Evolutionary conservation across 2,888 invertebrate genomes (phyloP).

Genomic region (Sphecodes monilicornis): DNA sequence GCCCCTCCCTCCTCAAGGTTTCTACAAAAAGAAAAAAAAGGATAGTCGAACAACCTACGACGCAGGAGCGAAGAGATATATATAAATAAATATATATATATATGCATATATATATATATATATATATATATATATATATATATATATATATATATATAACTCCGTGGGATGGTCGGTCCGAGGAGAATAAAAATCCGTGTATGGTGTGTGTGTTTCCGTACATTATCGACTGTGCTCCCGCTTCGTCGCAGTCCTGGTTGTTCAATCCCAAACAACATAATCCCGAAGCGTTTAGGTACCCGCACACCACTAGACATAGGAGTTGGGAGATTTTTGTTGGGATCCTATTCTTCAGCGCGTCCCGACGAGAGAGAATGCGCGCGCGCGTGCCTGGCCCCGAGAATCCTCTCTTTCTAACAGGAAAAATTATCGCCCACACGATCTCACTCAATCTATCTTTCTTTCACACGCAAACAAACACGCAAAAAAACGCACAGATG

Average conservation of each 20-base stretch:
- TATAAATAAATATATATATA: too few species aligned
- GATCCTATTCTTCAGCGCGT: slow-evolving; percentile 34
- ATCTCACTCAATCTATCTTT: slow-evolving; percentile 28
- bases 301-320: slow-evolving; percentile 2
- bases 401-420: slow-evolving; percentile 6
- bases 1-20: not conserved
- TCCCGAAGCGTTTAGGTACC: slow-evolving; percentile 1
- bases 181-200: slow-evolving; percentile 8
- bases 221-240: not conserved
- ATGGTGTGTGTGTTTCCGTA: not conserved
- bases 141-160: too few species aligned
- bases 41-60: not conserved
- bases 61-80: not conserved
- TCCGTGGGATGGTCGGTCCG: slow-evolving; percentile 9
- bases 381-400: not conserved
- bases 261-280: not conserved
- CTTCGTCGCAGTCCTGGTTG: not conserved
- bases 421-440: slow-evolving; percentile 38
- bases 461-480: not conserved
- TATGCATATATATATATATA: too few species aligned
- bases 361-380: slow-evolving; percentile 42
- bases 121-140: too few species aligned
- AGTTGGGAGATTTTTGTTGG: not conserved
- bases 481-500: too few species aligned
- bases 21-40: not conserved